These are phyloP conservation scores for Channallabes apus DNA, from an alignment of 2,797 vertebrate genomes.

Conservation along the genomic window DNA sequence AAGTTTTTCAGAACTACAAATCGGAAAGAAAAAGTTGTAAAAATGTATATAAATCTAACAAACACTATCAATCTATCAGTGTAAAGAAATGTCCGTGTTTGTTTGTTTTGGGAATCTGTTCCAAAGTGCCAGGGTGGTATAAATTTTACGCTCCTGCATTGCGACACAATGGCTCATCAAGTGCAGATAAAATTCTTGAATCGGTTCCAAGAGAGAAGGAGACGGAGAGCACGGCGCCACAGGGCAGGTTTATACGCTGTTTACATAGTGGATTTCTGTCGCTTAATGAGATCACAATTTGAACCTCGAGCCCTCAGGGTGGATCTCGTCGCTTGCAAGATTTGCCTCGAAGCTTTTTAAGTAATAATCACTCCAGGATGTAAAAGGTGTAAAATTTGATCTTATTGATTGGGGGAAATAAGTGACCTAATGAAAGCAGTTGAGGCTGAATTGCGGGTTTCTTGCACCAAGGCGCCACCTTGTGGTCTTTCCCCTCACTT, in stretches of 20 bases:
- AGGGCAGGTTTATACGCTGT: background rate
- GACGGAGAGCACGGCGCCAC: constrained; percentile 25
- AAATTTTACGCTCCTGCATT: constrained; percentile 61
- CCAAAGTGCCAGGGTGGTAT: background rate
- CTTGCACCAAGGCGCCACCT: constrained; percentile 25
- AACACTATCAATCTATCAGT: background rate
- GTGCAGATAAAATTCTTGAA: constrained; percentile 59
- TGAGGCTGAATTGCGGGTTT: background rate
- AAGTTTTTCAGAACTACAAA: background rate
- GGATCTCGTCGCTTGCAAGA: background rate
- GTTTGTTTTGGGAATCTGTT: background rate
- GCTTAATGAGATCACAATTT: background rate
- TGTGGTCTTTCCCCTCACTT: constrained; percentile 2
- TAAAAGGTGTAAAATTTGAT: background rate
- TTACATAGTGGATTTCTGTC: background rate
- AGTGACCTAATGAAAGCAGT: background rate
- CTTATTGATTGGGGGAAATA: background rate
- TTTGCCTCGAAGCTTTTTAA: background rate
- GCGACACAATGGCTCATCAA: constrained; percentile 67
- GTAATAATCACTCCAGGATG: background rate
- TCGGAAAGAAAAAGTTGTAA: background rate
- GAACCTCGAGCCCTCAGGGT: background rate
- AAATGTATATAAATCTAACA: background rate
- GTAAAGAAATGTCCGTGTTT: background rate
- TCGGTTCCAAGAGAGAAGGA: background rate